Evolutionary conservation across 2,888 invertebrate genomes (phyloP).

Genomic region (Camptogramma bilineatum): DNA sequence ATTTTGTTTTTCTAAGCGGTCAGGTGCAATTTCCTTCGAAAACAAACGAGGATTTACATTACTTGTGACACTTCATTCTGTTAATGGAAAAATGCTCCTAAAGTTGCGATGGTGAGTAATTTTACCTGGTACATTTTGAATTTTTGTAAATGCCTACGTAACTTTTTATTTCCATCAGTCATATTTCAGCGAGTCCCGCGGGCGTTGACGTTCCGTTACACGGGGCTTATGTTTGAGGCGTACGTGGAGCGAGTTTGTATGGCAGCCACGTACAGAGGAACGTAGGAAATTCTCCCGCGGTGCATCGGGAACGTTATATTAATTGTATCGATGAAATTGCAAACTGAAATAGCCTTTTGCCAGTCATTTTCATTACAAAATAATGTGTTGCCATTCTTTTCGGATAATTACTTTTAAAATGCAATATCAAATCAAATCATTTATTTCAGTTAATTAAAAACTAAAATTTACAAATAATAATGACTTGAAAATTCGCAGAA

Average conservation of each 20-base stretch:
- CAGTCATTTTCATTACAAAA: slow-evolving; percentile 16
- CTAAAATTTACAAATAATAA: no score
- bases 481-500: no score
- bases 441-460: no score
- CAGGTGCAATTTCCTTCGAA: slow-evolving; percentile 19
- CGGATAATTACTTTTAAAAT: not conserved
- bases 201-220: slow-evolving; percentile 35
- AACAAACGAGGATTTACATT: slow-evolving; percentile 13
- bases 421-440: no score
- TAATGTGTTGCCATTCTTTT: not conserved
- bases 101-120: slow-evolving; percentile 13
- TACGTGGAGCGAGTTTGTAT: slow-evolving; percentile 35
- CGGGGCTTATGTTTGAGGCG: slow-evolving; percentile 31
- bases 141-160: slow-evolving; percentile 26
- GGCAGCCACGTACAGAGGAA: slow-evolving; percentile 38
- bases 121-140: slow-evolving; percentile 25
- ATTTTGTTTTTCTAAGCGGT: slow-evolving; percentile 13
- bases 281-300: slow-evolving; percentile 32
- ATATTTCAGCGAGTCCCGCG: slow-evolving; percentile 36
- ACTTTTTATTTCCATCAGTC: slow-evolving; percentile 35
- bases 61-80: slow-evolving; percentile 26
- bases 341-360: slow-evolving; percentile 12
- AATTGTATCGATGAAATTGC: slow-evolving; percentile 31
- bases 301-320: slow-evolving; percentile 32
- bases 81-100: slow-evolving; percentile 20